Evolutionary conservation across 2,113 vertebrate species (phyloP).

Genomic region (Cathartes aura): DNA sequence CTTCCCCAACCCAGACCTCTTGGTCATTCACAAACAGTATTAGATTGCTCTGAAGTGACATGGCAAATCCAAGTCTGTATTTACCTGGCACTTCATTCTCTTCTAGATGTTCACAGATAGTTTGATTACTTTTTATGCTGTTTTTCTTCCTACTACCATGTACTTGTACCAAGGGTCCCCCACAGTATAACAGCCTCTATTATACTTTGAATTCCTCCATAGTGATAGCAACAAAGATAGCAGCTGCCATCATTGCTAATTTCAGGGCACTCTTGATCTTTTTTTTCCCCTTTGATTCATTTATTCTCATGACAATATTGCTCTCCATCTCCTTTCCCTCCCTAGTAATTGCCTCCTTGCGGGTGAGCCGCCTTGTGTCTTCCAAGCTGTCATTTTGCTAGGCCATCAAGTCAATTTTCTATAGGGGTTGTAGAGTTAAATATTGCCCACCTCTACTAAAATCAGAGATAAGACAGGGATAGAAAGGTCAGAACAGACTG

Average conservation of each 20-base stretch:
- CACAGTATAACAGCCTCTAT: neutral
- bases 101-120: neutral
- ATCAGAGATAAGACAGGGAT: neutral
- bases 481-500: neutral
- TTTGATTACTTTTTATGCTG: neutral
- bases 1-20: neutral
- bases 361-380: neutral
- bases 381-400: neutral
- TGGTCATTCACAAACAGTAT: neutral
- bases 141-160: neutral
- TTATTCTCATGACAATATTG: neutral
- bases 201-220: neutral
- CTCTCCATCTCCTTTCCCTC: neutral
- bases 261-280: neutral
- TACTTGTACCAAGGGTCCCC: neutral
- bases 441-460: neutral
- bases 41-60: neutral
- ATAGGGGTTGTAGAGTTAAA: neutral
- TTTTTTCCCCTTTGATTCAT: neutral
- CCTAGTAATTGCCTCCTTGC: neutral
- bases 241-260: neutral
- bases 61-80: neutral
- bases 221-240: neutral
- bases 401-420: neutral
- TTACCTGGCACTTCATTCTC: neutral